A percentile compares a stretch with the other conserved stretches of the same genome.
These are phyloP conservation scores for Microtus richardsoni DNA, from an alignment of 2,113 vertebrate genomes.

Conservation along the genomic window DNA sequence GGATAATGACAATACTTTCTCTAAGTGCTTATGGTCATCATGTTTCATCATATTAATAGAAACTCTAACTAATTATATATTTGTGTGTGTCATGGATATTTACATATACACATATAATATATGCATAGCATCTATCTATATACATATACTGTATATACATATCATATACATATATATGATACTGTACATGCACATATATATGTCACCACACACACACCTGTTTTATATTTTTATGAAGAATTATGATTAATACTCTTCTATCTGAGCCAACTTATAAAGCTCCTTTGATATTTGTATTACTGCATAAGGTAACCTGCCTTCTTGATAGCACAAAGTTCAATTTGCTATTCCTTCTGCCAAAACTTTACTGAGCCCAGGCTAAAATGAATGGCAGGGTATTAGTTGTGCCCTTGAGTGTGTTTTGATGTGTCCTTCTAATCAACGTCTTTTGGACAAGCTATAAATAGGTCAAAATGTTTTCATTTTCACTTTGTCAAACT, in stretches of 20 bases:
- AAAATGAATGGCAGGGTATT: neutral
- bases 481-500: slow-evolving; percentile 55
- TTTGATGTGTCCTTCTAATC: neutral
- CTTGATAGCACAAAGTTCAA: neutral
- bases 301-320: neutral
- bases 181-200: neutral
- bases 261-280: neutral
- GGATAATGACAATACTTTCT: neutral
- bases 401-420: neutral
- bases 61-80: neutral
- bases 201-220: rapidly evolving
- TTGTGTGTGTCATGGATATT: neutral
- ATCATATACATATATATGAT: too few species aligned
- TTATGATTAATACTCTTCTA: neutral
- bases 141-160: neutral
- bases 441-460: neutral
- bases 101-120: too few species aligned
- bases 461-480: slow-evolving; percentile 30
- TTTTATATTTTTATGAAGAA: neutral
- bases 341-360: neutral
- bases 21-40: neutral
- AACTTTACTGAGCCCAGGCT: neutral
- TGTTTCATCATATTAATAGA: neutral
- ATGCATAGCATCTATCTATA: neutral
- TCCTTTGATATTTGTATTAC: neutral